Percentiles rank a stretch among this genome's conserved stretches.
Evolutionary conservation across 2,113 vertebrate species (phyloP).

Genomic region (Epinephelus lanceolatus): DNA sequence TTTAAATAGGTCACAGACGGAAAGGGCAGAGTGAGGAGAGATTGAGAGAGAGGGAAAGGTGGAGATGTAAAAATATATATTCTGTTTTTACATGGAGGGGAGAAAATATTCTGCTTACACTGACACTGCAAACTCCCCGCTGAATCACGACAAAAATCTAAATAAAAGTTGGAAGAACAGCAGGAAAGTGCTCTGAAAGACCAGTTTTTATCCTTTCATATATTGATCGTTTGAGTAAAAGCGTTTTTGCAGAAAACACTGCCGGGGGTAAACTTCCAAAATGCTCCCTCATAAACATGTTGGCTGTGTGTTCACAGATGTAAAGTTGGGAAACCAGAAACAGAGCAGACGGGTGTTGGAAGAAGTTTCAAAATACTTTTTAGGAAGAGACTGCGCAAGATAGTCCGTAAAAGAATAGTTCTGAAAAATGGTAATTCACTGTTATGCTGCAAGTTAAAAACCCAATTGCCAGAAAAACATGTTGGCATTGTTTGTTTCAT

Average conservation of each 20-base stretch:
- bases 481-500: too few species aligned
- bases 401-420: background rate
- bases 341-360: background rate
- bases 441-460: background rate
- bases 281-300: background rate
- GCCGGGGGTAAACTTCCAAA: background rate
- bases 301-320: constrained; percentile 1
- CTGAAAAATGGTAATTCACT: background rate
- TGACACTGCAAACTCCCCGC: constrained; percentile 3
- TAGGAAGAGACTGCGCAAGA: too few species aligned
- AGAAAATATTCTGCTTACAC: background rate
- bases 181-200: background rate
- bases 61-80: constrained; percentile 14
- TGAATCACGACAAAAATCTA: constrained; percentile 7
- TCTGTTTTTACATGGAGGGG: constrained; percentile 24
- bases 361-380: background rate
- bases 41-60: constrained; percentile 2
- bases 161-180: background rate
- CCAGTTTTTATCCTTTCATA: background rate
- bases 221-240: background rate
- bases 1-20: constrained; percentile 66
- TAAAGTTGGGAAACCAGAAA: background rate
- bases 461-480: too few species aligned
- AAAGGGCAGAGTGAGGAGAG: constrained; percentile 27
- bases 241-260: background rate